A percentile compares a stretch with the other conserved stretches of the same genome.
Conservation (phyloP, 1,140 invertebrate genomes). For the Tetramorium simillimum region DNA sequence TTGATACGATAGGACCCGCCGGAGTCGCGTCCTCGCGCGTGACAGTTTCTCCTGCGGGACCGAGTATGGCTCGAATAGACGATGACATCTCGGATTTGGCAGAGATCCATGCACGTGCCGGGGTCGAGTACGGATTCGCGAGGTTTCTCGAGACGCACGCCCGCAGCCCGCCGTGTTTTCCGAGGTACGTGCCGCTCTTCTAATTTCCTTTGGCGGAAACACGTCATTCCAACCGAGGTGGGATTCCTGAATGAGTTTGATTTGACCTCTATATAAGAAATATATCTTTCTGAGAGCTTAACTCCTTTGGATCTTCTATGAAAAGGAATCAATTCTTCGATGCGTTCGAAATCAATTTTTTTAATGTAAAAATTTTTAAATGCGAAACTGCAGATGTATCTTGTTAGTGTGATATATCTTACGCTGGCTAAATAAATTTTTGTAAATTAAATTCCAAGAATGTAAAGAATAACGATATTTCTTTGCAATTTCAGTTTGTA, state of each 20-base stretch:
- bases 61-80: slow-evolving; percentile 42
- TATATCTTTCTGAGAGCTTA: neutral
- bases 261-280: neutral
- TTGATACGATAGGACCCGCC: slow-evolving; percentile 76
- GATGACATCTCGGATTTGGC: slow-evolving; percentile 74
- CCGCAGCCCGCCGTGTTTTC: slow-evolving; percentile 4
- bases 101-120: slow-evolving; percentile 73
- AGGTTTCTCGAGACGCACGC: slow-evolving; percentile 14
- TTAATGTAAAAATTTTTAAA: too few species aligned
- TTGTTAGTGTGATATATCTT: neutral
- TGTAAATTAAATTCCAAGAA: neutral
- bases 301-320: neutral
- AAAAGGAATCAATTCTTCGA: neutral
- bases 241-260: neutral
- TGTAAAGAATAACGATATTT: neutral
- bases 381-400: neutral
- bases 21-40: slow-evolving; percentile 49
- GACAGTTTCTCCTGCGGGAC: slow-evolving; percentile 52
- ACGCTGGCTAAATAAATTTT: neutral
- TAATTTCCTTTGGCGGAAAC: neutral
- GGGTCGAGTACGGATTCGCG: slow-evolving; percentile 52
- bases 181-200: neutral
- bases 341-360: neutral
- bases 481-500: neutral
- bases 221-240: neutral